Conservation (phyloP, 2,888 invertebrate species). For the Xestia sexstrigata region DNA sequence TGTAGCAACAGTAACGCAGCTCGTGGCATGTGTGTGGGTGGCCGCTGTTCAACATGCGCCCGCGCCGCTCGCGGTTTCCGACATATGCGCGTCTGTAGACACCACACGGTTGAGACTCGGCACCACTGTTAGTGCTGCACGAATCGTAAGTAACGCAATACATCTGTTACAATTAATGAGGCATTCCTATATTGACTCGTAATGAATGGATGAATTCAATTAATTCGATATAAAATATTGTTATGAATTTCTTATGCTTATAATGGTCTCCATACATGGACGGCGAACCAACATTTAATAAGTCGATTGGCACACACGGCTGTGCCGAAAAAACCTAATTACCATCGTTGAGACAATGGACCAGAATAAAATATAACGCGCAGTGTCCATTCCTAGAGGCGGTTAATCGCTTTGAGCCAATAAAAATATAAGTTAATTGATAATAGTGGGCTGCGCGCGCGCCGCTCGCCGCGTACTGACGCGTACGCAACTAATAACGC, state of each 20-base stretch:
- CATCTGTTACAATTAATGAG: conserved; percentile 16
- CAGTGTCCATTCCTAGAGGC: conserved; percentile 56
- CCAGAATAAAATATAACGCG: conserved; percentile 57
- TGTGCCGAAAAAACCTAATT: conserved; percentile 48
- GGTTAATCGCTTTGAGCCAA: conserved; percentile 63
- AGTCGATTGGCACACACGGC: conserved; percentile 35
- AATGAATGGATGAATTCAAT: conserved; percentile 26
- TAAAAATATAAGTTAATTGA: conserved; percentile 66
- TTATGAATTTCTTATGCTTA: conserved; percentile 45
- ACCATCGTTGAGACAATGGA: conserved; percentile 45
- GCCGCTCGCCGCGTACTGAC: conserved; percentile 35
- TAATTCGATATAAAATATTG: conserved; percentile 43
- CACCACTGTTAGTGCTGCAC: background rate
- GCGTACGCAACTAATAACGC: conserved; percentile 52
- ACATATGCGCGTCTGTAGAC: conserved; percentile 18
- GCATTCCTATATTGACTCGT: conserved; percentile 1
- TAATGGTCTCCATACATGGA: conserved; percentile 47
- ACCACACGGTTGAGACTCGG: conserved; percentile 2
- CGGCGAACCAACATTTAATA: conserved; percentile 40
- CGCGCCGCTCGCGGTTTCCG: conserved; percentile 19
- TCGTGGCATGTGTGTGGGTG: conserved; percentile 37
- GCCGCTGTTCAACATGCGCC: conserved; percentile 35
- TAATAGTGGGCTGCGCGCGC: conserved; percentile 54
- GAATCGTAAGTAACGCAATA: background rate
- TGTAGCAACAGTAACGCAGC: background rate